Evolutionary conservation across 2,888 invertebrate genomes (phyloP), one percentile per base, ranked within the genome.

Genomic region (Scaptomyza cyrtandrae): DNA sequence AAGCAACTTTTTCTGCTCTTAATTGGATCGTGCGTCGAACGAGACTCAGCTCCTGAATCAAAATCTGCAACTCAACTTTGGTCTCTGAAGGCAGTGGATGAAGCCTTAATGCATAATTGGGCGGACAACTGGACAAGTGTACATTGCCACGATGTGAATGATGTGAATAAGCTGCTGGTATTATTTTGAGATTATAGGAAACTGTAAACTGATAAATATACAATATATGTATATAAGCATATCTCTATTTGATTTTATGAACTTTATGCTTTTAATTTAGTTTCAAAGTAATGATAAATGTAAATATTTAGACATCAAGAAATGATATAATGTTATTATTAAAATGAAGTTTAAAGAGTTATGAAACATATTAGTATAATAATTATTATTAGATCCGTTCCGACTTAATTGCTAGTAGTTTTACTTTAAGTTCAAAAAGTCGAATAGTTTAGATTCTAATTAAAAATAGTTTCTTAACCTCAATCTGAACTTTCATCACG

Each of bases 31-130:
- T 13, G 13, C 16, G 16, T 13, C 24, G 44, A 19, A 16, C 35
- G 33, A 43, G 53, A 35, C n/a, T 27, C n/a, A 43, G 37, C 33
- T 33, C 13, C 19, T 19, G 41, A 10, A 0, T 14, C 2, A 16
- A 16, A 48, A 60, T 24, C 39, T 14, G 19, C 13, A 35, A 10
- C 16, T 64, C 37, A 13, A 43, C 45, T 35, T 24, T n/a, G 41
- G 35, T 35, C 27, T 7, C 9, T 16, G 24, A 11, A 37, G 24
- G 44, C 41, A 55, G 39, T 44, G 54, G 56, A 55, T 24, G 71
- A 50, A 55, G 41, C 24, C 27, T 10, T 6, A 45, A 44, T 46
- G 43, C 57, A 62, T 74, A 74, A 74, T 59, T 71, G 69, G 72
- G 39, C 52, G 31, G 54, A 69, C 60, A 55, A 31, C 13, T 1